Evolutionary conservation across 1,140 invertebrate species (phyloP).

Genomic region (Zaprionus capensis): DNA sequence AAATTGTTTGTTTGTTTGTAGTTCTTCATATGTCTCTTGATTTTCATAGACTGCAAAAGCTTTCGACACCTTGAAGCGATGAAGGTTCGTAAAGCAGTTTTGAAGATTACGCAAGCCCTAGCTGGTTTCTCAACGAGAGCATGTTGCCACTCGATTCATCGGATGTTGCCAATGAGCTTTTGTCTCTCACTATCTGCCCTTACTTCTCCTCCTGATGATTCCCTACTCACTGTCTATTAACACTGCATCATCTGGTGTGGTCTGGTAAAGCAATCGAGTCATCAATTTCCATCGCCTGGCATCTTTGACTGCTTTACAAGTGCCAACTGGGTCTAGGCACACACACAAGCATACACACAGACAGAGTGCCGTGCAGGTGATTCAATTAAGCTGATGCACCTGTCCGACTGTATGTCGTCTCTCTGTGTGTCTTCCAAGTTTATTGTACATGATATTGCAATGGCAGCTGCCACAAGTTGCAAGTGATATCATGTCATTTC

Average conservation of each 20-base stretch:
- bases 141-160: background rate
- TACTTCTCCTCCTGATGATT: background rate
- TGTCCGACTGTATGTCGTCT: constrained; percentile 38
- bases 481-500: background rate
- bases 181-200: background rate
- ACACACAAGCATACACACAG: constrained; percentile 15
- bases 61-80: constrained; percentile 40
- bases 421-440: constrained; percentile 24
- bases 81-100: constrained; percentile 2
- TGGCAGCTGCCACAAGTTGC: background rate
- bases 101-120: background rate
- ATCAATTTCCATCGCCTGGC: constrained; percentile 68
- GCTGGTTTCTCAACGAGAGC: background rate
- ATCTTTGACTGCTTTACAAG: constrained; percentile 37
- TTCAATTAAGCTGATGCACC: constrained; percentile 74
- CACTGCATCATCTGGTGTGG: constrained; percentile 19
- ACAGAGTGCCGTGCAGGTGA: constrained; percentile 48
- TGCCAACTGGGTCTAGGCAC: constrained; percentile 13
- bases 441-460: constrained; percentile 59
- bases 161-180: background rate
- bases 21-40: constrained; percentile 37
- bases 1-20: constrained; percentile 78
- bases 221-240: background rate
- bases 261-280: constrained; percentile 25
- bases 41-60: constrained; percentile 20